Conservation (phyloP, 2,888 invertebrate species). For the Diploptera punctata region DNA sequence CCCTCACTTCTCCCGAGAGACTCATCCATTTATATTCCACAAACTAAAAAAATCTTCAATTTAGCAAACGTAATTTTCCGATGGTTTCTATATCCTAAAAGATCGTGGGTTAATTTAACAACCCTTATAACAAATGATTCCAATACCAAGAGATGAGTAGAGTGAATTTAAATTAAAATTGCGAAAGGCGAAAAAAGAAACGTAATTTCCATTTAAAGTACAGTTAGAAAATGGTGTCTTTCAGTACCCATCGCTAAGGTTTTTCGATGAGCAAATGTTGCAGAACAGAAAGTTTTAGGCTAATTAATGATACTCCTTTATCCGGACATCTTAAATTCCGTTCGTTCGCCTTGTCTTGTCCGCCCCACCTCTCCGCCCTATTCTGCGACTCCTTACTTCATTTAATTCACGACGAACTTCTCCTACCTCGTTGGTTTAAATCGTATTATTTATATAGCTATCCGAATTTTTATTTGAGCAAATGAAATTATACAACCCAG, state of each 20-base stretch:
- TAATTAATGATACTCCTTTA: conserved; percentile 7
- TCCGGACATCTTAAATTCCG: neutral
- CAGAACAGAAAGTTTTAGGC: neutral
- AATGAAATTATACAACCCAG: neutral
- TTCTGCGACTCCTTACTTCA: no score
- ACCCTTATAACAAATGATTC: conserved; percentile 38
- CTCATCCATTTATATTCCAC: neutral
- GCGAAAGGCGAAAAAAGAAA: conserved; percentile 10
- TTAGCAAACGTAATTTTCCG: conserved; percentile 33
- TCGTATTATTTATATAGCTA: neutral
- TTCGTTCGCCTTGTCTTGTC: neutral
- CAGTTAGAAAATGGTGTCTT: neutral
- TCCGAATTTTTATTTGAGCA: neutral
- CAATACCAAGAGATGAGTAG: conserved; percentile 30
- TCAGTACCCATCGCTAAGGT: neutral
- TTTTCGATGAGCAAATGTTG: conserved; percentile 27
- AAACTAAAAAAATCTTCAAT: conserved; percentile 26
- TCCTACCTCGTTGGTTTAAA: neutral
- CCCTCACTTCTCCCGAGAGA: neutral
- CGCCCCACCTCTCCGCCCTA: neutral
- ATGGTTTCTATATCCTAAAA: conserved; percentile 24
- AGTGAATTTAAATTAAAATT: conserved; percentile 41
- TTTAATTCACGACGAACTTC: no score
- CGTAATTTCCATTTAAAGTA: conserved; percentile 23
- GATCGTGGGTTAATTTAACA: conserved; percentile 36